Conservation (phyloP, 2,113 vertebrate species). For the Erythrolamprus reginae region DNA sequence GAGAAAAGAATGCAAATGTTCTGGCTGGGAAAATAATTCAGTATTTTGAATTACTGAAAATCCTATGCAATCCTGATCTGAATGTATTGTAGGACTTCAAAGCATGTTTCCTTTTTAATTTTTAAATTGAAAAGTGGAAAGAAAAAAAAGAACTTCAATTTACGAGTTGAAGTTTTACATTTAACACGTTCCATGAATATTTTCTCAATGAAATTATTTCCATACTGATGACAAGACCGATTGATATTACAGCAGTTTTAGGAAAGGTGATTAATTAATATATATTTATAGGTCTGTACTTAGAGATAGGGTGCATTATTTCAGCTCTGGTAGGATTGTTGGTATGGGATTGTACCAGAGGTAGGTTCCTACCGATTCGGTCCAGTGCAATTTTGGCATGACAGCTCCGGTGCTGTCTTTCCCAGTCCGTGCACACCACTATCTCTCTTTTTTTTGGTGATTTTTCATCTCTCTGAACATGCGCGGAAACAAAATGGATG, state of each 20-base stretch:
- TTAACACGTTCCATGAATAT: background rate
- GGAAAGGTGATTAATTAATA: background rate
- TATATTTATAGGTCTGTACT: background rate
- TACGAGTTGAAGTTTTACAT: background rate
- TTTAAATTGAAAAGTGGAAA: background rate
- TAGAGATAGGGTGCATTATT: background rate
- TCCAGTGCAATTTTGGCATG: no score
- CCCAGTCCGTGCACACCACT: no score
- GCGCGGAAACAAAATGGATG: no score
- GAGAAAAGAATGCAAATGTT: conserved; percentile 18
- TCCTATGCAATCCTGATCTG: background rate
- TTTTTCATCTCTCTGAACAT: no score
- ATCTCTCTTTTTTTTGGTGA: no score
- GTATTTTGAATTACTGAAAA: conserved; percentile 11
- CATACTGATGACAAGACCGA: no score
- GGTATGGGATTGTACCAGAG: background rate
- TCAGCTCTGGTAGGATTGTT: background rate
- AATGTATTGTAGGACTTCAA: conserved; percentile 20
- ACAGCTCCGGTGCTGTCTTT: no score
- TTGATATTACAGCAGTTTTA: background rate
- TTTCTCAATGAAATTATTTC: background rate
- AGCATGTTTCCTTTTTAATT: background rate
- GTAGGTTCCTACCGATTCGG: no score
- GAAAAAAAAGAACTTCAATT: background rate
- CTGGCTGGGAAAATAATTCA: conserved; percentile 22